Evolutionary conservation across 2,888 invertebrate species (phyloP), one percentile per base, ranked within the genome.

Genomic region (Sarcophaga caerulescens): DNA sequence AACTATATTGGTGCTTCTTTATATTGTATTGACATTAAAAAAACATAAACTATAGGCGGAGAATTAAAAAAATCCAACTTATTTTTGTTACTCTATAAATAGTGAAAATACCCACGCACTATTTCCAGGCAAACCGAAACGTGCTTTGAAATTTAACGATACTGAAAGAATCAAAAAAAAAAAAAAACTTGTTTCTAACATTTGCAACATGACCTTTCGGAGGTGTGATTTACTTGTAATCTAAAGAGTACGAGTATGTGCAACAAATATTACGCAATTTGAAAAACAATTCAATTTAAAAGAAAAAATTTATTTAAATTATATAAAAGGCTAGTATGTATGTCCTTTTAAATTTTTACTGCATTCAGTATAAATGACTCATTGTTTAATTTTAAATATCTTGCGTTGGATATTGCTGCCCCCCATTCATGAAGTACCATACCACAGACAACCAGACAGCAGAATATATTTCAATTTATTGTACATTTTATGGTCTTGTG

Each of bases 181-280:
- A 60, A 60, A 21, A 60, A 60, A 60, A 60, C 60, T 60, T 17
- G 60, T 60, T 60, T 19, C 8, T 11, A 60, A 60, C 60, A 60
- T 19, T 19, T 3, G 5, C n/a, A 60, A 60, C 21, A 52, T 76
- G 66, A 76, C 76, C 65, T 76, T 76, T 76, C 35, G 66, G 59
- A 76, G 76, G 76, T 76, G 66, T 76, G 57, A 76, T 57, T 65
- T 75, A 47, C 45, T 74, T n/a, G 19, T 69, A 45, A 44, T 35
- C 35, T 10, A 35, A 35, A 35, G 35, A 35, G 35, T 35, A 35
- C 21, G 35, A 35, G 35, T 35, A 35, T 60, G 1, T 60, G 60
- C 60, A 60, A 11, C 19, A 60, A 21, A 60, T 60, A 60, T 60
- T 60, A 11, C 6, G n/a, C n/a, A 60, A 60, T 10, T 60, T 11